phyloP scores from a whole-genome alignment of 2,113 vertebrate species.

The Narcine bancroftii region DNA sequence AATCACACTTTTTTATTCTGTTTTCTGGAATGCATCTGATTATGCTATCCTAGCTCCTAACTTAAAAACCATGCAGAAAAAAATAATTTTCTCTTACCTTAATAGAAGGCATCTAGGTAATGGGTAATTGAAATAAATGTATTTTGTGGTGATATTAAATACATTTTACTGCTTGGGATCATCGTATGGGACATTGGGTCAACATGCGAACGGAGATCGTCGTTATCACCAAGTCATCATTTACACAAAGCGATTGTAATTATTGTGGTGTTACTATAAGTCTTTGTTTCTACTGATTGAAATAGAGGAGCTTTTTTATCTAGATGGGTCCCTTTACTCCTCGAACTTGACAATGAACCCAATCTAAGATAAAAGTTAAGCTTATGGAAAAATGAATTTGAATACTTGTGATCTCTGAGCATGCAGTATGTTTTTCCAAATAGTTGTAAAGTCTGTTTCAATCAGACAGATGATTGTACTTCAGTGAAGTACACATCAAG shows the following conservation, averaged over 20 bases:
- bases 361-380: neutral
- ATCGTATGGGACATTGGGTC: constrained; percentile 14
- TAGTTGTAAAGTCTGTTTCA: constrained; percentile 42
- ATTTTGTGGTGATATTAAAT: constrained; percentile 24
- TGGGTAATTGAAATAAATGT: neutral
- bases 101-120: neutral
- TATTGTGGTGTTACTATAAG: neutral
- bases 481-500: constrained; percentile 45
- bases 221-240: constrained; percentile 41
- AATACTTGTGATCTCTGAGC: neutral
- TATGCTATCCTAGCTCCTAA: neutral
- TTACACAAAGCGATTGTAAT: constrained; percentile 3
- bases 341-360: neutral
- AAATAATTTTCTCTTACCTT: no score
- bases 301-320: neutral
- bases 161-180: neutral
- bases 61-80: no score
- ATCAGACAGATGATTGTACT: constrained; percentile 44
- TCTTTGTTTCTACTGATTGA: neutral
- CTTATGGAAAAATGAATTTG: constrained; percentile 18
- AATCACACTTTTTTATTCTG: neutral
- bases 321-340: neutral
- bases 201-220: neutral
- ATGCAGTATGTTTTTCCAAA: constrained; percentile 11
- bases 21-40: neutral